Base-by-base conservation (phyloP, 2,888 invertebrate species). In the Mystacides longicornis region DNA sequence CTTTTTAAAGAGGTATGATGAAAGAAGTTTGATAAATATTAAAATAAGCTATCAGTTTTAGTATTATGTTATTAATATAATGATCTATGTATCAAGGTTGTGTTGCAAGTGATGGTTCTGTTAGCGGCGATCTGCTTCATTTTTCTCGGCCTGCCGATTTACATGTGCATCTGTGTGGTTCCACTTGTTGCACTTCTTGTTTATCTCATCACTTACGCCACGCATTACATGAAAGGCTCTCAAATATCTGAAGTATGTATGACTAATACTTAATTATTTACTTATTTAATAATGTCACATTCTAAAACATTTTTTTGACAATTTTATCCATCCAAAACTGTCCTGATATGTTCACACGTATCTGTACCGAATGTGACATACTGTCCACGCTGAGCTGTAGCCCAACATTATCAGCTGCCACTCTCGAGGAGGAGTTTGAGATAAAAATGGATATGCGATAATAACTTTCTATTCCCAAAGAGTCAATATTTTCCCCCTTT, bases 1-100 rank as follows among this genome's bases (percentile, higher is more conserved):
- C 52, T 61, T 2, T 61, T 61, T 22, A 59, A 59, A 59, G 61
- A 61, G 56, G 61, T 61, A 52, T 37, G 18, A 49, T 48, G 14
- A 21, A 20, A 21, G 14, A 9, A 45, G 16, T 20, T 7, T 7
- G 45, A 11, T 19, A 7, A 3, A 20, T 19, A 21, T 45, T 45
- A 5, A 14, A 45, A 45, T 9, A 19, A 43, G 16, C 14, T 3
- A 20, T 19, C 37, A 37, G 37, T 37, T 37, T 7, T 14, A 37
- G n/a, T 7, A 16, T 37, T 3, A 37, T 3, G 3, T 37, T 37
- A 7, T 37, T 3, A 7, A 16, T 37, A 16, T 37, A 37, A 3
- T n/a, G 14, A 37, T 37, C 14, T 45, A 19, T 45, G 3, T 11
- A 7, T 45, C 3, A 43, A 61, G 61, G 51, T 54, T n/a, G 54